These are phyloP conservation scores for Odontocerum albicorne DNA, from an alignment of 2,888 invertebrate genomes.

Conservation along the genomic window DNA sequence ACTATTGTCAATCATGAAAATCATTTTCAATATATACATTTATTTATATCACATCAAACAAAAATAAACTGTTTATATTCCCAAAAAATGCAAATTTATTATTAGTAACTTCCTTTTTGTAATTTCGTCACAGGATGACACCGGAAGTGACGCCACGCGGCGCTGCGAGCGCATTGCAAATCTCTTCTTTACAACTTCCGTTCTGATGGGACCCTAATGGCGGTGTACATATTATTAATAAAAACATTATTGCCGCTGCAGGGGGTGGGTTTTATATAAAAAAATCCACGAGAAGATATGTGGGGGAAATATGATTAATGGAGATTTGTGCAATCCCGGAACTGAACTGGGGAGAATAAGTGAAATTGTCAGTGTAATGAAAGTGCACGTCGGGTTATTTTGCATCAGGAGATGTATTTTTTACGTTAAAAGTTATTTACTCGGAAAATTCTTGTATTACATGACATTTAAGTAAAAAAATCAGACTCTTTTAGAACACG, in stretches of 20 bases:
- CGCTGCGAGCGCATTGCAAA: conserved; percentile 61
- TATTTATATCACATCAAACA: too few relatives aligned
- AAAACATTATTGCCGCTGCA: conserved; percentile 18
- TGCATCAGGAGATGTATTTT: conserved; percentile 2
- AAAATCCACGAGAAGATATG: conserved; percentile 2
- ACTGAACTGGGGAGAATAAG: conserved; percentile 13
- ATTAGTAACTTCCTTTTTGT: background rate
- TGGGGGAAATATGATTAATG: conserved; percentile 19
- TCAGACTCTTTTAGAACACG: too few relatives aligned
- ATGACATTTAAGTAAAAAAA: too few relatives aligned
- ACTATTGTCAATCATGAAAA: too few relatives aligned
- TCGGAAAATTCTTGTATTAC: too few relatives aligned
- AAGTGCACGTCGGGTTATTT: conserved; percentile 9
- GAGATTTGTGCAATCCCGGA: background rate
- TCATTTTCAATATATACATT: too few relatives aligned
- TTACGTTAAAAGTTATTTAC: too few relatives aligned
- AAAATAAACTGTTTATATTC: too few relatives aligned
- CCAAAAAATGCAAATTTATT: conserved; percentile 21
- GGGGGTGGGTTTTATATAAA: conserved; percentile 8
- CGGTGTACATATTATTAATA: conserved; percentile 30
- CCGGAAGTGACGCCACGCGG: conserved; percentile 53
- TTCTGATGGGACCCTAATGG: conserved; percentile 40
- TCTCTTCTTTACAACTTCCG: conserved; percentile 62
- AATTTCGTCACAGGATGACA: conserved; percentile 32
- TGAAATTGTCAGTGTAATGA: conserved; percentile 15